phyloP scores from a whole-genome alignment of 2,888 invertebrate genomes.

The Stenotaenia linearis region DNA sequence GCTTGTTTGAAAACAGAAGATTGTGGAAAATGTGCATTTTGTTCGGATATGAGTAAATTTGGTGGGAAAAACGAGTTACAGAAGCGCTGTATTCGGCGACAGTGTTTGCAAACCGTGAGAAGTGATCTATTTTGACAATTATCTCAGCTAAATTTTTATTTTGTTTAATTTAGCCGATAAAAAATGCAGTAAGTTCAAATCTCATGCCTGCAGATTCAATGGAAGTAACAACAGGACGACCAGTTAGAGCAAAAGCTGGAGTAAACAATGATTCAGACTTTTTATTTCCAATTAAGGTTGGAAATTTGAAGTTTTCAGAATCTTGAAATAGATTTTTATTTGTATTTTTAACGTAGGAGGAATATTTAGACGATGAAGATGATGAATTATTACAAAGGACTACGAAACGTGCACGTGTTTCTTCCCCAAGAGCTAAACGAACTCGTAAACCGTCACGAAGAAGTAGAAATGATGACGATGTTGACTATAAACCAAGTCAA shows the following conservation, averaged over 20 bases:
- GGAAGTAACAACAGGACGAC: too few species aligned
- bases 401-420: not conserved
- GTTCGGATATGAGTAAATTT: not conserved
- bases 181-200: not conserved
- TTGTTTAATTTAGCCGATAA: not conserved
- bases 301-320: too few species aligned
- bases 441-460: not conserved
- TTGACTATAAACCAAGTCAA: not conserved
- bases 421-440: not conserved
- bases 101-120: not conserved
- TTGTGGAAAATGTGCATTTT: slow-evolving; percentile 21
- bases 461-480: not conserved
- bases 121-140: too few species aligned
- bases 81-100: not conserved
- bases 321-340: not conserved
- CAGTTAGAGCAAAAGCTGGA: not conserved
- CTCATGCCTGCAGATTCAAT: too few species aligned
- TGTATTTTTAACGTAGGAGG: not conserved
- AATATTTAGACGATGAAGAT: not conserved
- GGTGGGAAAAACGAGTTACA: not conserved
- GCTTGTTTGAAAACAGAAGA: slow-evolving; percentile 22
- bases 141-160: not conserved
- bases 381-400: not conserved
- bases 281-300: not conserved
- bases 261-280: not conserved